Evolutionary conservation across 1,140 invertebrate genomes (phyloP).

Genomic region (Frieseomelitta varia): DNA sequence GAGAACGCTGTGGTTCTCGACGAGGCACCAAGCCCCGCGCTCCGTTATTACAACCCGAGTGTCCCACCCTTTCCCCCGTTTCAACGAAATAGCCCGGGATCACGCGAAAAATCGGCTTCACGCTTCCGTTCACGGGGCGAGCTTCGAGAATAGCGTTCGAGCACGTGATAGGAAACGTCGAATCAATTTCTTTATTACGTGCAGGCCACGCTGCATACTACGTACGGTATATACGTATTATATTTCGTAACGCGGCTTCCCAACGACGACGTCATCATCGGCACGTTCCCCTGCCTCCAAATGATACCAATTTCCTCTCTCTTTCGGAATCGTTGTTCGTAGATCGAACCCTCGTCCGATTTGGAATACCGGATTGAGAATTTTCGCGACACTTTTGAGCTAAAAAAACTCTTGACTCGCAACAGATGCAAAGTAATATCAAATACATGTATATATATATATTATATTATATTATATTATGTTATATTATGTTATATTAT

Average conservation of each 20-base stretch:
- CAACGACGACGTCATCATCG: neutral
- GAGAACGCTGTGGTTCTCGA: neutral
- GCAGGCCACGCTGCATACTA: neutral
- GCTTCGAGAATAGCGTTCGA: neutral
- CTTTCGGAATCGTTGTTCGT: neutral
- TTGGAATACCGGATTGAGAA: too few species aligned
- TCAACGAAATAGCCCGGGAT: neutral
- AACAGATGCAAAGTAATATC: too few species aligned
- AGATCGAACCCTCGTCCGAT: too few species aligned
- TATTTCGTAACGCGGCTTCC: neutral
- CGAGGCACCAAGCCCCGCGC: neutral
- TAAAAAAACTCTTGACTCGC: too few species aligned
- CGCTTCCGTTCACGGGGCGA: neutral
- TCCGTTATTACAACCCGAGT: conserved; percentile 7
- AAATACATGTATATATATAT: too few species aligned
- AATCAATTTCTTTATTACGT: conserved; percentile 27
- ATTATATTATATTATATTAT: too few species aligned
- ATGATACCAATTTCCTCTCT: neutral
- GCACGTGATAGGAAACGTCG: conserved; percentile 18
- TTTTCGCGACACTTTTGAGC: too few species aligned
- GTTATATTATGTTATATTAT: too few species aligned
- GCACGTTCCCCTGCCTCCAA: neutral
- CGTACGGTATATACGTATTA: neutral
- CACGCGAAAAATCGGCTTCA: conserved; percentile 27
- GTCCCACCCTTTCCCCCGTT: neutral